Evolutionary conservation across 2,888 invertebrate species (phyloP), one percentile per base, ranked within the genome.

Genomic region (Caenorhabditis auriculariae): DNA sequence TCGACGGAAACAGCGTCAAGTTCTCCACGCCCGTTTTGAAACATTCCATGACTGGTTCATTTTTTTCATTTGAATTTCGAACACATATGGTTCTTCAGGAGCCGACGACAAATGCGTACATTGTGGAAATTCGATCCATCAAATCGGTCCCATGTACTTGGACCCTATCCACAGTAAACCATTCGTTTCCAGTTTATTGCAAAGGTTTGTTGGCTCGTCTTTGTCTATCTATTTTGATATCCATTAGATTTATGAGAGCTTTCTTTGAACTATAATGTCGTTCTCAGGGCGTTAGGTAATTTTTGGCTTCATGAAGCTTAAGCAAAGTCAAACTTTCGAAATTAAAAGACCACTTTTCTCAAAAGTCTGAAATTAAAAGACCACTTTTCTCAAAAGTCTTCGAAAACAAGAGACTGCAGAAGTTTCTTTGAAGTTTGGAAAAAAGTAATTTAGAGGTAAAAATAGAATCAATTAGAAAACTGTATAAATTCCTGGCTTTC

Each of bases 111-210:
- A 60, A 29, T 79, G 78, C 42, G 60, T 68, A n/a, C 72, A 77
- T 51, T 79, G 79, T 47, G 53, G 55, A 1, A 63, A 66, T 26
- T 52, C 65, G 6, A 68, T 82, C 48, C 83, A 91, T 88, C 83
- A 91, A 69, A 92, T 91, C 9, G 98, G 98, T 1, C 98, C 98
- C 0, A 88, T 99, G 69, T 98, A 95, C 93, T 87, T 89, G 0
- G 91, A 88, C 0, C 88, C 89, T 0, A 87, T 98, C 38, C 93
- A 96, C 83, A 87, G 90, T 72, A 84, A 85, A 43, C 82, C 84
- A 0, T 98, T 98, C 83, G 88, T 95, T 0, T 78, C 85, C 1
- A 84, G 87, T 41, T 85, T 94, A 6, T 81, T 91, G 7, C 66
- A 70, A 12, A 68, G 55, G 76, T 77, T n/a, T n/a, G n/a, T n/a